Evolutionary conservation across 2,888 invertebrate species (phyloP).

Genomic region (Carterocephalus palaemon): DNA sequence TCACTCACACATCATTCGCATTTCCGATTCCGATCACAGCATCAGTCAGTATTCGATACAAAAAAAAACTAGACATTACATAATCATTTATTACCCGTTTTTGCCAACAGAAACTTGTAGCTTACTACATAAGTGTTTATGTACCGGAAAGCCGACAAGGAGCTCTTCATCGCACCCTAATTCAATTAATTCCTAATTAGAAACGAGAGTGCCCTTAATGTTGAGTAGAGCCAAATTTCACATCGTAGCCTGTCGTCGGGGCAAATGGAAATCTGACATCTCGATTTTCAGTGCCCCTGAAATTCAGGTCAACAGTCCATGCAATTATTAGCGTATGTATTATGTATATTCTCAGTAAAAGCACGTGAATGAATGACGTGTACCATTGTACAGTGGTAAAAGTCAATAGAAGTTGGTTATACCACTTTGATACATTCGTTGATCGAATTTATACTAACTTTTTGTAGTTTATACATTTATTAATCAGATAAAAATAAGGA

Average conservation of each 20-base stretch:
- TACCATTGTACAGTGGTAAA: too few relatives aligned
- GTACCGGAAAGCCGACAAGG: constrained; percentile 43
- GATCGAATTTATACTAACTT: too few relatives aligned
- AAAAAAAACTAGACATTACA: constrained; percentile 11
- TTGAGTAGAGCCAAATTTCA: constrained; percentile 66
- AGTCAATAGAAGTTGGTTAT: too few relatives aligned
- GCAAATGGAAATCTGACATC: constrained; percentile 71
- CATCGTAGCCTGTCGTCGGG: constrained; percentile 60
- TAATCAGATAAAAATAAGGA: too few relatives aligned
- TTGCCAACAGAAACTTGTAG: constrained; percentile 2
- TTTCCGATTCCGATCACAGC: constrained; percentile 19
- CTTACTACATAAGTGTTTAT: constrained; percentile 2
- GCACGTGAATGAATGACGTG: background rate
- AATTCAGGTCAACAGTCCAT: constrained; percentile 53
- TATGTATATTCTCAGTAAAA: constrained; percentile 10
- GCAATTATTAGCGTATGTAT: constrained; percentile 17
- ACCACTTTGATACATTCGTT: too few relatives aligned
- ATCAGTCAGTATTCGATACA: background rate
- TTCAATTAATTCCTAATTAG: constrained; percentile 77
- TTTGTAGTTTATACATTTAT: too few relatives aligned
- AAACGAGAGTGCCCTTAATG: constrained; percentile 73
- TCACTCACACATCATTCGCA: constrained; percentile 31
- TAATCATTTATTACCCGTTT: constrained; percentile 27
- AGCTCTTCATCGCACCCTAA: constrained; percentile 56
- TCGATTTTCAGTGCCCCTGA: constrained; percentile 45